Evolutionary conservation across 2,888 invertebrate species (phyloP).

Genomic region (Cinara cedri): DNA sequence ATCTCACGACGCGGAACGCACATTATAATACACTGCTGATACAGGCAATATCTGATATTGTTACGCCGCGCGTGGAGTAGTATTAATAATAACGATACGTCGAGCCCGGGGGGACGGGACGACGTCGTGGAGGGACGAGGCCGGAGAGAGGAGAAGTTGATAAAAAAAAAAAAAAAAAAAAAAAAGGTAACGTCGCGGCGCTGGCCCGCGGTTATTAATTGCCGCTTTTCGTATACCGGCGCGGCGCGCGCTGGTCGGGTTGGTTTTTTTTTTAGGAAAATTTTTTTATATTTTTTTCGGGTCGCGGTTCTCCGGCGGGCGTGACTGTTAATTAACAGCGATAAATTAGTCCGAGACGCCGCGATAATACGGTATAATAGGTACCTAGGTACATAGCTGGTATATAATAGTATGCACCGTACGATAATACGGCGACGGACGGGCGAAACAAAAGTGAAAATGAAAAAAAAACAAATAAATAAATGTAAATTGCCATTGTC

Average conservation of each 20-base stretch:
- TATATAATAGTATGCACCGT: too few species aligned
- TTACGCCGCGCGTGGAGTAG: too few species aligned
- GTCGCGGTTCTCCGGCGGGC: conserved; percentile 40
- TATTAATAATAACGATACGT: background rate
- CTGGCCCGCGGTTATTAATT: conserved; percentile 45
- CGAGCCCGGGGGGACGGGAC: conserved; percentile 2
- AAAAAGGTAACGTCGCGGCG: conserved; percentile 35
- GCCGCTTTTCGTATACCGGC: background rate
- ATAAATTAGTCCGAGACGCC: conserved; percentile 30
- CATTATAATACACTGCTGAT: too few species aligned
- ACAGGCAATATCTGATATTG: too few species aligned
- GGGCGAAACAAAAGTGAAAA: conserved; percentile 48
- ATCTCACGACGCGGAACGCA: too few species aligned
- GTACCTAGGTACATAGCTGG: too few species aligned
- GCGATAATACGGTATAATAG: too few species aligned
- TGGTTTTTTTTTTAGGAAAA: too few species aligned
- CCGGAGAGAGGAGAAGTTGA: background rate
- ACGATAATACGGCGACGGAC: too few species aligned
- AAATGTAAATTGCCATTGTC: conserved; percentile 54
- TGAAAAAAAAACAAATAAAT: too few species aligned
- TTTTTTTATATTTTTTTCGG: background rate
- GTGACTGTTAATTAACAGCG: conserved; percentile 55
- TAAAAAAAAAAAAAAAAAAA: conserved; percentile 6
- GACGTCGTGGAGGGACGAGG: background rate
- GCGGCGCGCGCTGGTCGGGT: background rate